These are phyloP conservation scores for Cervus canadensis DNA, from an alignment of 2,113 vertebrate genomes.

Conservation along the genomic window DNA sequence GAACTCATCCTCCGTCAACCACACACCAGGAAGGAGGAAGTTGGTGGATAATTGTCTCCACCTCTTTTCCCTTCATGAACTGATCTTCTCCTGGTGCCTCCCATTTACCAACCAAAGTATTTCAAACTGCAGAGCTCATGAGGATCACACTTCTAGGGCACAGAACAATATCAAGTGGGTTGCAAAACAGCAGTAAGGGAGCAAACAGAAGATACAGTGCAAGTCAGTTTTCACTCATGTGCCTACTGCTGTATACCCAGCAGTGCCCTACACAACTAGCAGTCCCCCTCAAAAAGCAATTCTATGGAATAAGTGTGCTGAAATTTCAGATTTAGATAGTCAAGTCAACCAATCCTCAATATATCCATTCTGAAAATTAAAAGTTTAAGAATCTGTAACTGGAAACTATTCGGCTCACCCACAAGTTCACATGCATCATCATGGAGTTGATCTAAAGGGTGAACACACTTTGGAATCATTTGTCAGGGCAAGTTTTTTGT, in stretches of 20 bases:
- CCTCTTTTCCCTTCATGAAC: background rate
- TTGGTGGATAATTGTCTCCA: background rate
- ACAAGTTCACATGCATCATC: background rate
- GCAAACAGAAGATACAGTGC: background rate
- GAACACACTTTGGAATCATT: background rate
- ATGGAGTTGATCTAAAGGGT: background rate
- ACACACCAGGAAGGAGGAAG: background rate
- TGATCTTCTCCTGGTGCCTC: background rate
- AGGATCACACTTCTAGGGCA: background rate
- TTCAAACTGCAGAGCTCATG: background rate
- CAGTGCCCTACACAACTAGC: background rate
- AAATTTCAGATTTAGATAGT: background rate
- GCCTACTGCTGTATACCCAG: background rate
- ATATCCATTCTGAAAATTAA: background rate
- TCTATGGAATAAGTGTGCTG: background rate
- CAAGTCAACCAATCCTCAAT: background rate
- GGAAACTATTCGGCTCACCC: rapidly evolving
- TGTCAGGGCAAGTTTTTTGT: background rate
- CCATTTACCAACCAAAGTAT: background rate
- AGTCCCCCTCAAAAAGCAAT: background rate
- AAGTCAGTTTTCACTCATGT: background rate
- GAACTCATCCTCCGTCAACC: background rate
- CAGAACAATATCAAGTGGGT: background rate
- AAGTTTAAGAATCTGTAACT: background rate
- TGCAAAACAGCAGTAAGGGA: background rate